These are phyloP conservation scores for Xenopus borealis DNA, from an alignment of 2,113 vertebrate genomes.

Conservation along the genomic window DNA sequence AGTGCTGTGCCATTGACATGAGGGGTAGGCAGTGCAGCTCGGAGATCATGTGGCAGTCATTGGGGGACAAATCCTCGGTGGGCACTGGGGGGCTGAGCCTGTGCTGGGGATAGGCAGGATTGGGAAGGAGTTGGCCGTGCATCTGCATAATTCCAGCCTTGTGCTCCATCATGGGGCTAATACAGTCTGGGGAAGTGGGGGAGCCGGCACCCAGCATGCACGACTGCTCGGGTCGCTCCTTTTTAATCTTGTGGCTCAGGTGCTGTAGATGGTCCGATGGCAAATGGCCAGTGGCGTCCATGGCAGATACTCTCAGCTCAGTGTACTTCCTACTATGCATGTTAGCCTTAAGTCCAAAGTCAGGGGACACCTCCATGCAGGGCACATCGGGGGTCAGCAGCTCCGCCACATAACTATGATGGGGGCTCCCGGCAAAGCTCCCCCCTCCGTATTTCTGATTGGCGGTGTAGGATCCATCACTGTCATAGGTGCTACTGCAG, in stretches of 20 bases:
- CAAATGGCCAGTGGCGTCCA: slow-evolving; percentile 43
- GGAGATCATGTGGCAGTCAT: slow-evolving; percentile 59
- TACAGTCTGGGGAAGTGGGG: slow-evolving; percentile 55
- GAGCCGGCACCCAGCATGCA: slow-evolving; percentile 70
- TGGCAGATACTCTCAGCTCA: slow-evolving; percentile 65
- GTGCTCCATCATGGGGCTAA: slow-evolving; percentile 63
- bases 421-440: slow-evolving; percentile 60
- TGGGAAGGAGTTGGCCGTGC: slow-evolving; percentile 38
- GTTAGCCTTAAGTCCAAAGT: slow-evolving; percentile 52
- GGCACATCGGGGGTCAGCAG: slow-evolving; percentile 72
- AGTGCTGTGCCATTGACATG: slow-evolving; percentile 52
- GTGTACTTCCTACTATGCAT: slow-evolving; percentile 71
- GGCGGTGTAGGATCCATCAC: slow-evolving; percentile 65
- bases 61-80: slow-evolving; percentile 49
- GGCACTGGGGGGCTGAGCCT: slow-evolving; percentile 53
- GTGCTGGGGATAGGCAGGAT: slow-evolving; percentile 60
- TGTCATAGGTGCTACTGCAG: slow-evolving; percentile 71
- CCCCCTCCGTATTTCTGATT: slow-evolving; percentile 52
- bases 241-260: slow-evolving; percentile 78
- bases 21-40: slow-evolving; percentile 61
- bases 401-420: slow-evolving; percentile 81
- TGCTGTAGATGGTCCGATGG: slow-evolving; percentile 48
- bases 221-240: slow-evolving; percentile 69
- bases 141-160: slow-evolving; percentile 55
- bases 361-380: slow-evolving; percentile 56